Conservation (phyloP, 2,888 invertebrate species). For the Hirudinaria manillensis region DNA sequence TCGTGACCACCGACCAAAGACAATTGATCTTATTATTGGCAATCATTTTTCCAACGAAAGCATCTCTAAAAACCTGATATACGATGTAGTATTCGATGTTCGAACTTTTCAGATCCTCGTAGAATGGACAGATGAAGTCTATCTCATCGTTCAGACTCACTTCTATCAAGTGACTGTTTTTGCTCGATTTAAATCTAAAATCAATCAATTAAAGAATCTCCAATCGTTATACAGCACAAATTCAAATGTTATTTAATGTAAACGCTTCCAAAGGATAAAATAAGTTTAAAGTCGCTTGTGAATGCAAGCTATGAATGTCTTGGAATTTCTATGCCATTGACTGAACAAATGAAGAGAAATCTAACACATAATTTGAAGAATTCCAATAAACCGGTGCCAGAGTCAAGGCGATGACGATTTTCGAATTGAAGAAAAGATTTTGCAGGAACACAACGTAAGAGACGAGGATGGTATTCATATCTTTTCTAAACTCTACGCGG, state of each 20-base stretch:
- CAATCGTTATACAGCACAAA: no score
- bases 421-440: slow-evolving; percentile 1
- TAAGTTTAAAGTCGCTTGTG: no score
- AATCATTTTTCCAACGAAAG: no score
- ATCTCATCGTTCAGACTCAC: slow-evolving; percentile 43
- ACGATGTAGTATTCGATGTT: slow-evolving; percentile 23
- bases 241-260: no score
- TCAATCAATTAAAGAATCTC: no score
- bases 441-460: not conserved
- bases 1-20: no score
- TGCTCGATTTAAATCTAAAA: slow-evolving; percentile 50
- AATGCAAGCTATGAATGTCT: no score
- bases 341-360: no score
- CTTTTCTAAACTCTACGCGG: not conserved
- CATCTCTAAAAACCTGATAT: slow-evolving; percentile 13
- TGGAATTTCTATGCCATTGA: no score
- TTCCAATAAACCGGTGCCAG: slow-evolving; percentile 9
- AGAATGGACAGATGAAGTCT: slow-evolving; percentile 42
- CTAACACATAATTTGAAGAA: slow-evolving; percentile 5
- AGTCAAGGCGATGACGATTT: not conserved
- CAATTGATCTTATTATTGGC: no score
- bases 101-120: slow-evolving; percentile 13
- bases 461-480: slow-evolving; percentile 5
- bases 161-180: slow-evolving; percentile 43
- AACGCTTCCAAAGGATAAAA: no score